These are phyloP conservation scores for Pelobates cultripes DNA, from an alignment of 2,797 vertebrate genomes.

Conservation along the genomic window DNA sequence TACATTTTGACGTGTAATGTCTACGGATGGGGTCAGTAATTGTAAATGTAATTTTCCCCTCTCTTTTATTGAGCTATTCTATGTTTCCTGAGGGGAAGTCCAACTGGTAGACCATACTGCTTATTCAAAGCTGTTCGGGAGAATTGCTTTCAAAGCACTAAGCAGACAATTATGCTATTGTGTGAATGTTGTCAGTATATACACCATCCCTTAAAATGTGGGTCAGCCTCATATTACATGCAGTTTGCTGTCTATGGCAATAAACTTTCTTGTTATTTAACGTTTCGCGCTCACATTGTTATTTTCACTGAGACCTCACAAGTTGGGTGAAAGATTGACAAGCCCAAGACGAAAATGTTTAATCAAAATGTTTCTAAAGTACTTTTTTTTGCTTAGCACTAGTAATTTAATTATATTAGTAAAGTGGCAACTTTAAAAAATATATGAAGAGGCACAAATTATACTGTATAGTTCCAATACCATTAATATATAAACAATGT, in stretches of 20 bases:
- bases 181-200: constrained; percentile 8
- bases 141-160: constrained; percentile 18
- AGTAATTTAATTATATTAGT: too few species aligned
- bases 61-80: constrained; percentile 12
- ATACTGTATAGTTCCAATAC: too few species aligned
- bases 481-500: too few species aligned
- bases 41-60: constrained; percentile 4
- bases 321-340: too few species aligned
- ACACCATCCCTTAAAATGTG: constrained; percentile 3
- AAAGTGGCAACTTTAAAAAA: too few species aligned
- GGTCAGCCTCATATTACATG: constrained; percentile 3
- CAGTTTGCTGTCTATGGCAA: constrained; percentile 4
- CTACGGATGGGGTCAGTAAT: not conserved
- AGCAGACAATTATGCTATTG: not conserved
- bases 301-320: too few species aligned
- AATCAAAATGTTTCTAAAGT: too few species aligned
- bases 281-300: too few species aligned
- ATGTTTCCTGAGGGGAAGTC: not conserved
- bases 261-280: not conserved
- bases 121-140: constrained; percentile 5
- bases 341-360: too few species aligned
- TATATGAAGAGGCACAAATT: too few species aligned
- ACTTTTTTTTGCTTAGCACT: too few species aligned
- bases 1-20: constrained; percentile 7
- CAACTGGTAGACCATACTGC: constrained; percentile 15